These are phyloP conservation scores for Leptothorax acervorum DNA, from an alignment of 2,888 invertebrate genomes.

Conservation along the genomic window DNA sequence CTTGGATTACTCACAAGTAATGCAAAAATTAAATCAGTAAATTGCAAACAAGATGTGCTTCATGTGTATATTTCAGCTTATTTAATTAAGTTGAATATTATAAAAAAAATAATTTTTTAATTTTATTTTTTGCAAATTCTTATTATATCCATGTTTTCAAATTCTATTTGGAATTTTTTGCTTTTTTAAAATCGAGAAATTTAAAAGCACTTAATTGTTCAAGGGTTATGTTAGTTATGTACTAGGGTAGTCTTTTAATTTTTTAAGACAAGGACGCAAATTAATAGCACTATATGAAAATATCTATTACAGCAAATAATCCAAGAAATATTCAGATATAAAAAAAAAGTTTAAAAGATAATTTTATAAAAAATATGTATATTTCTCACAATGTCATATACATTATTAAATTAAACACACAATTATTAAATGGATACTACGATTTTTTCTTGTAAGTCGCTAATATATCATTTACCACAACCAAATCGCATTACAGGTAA, in stretches of 20 bases:
- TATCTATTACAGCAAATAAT: conserved; percentile 1
- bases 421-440: background rate
- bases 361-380: background rate
- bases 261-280: background rate
- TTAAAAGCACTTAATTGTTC: background rate
- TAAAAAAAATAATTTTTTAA: background rate
- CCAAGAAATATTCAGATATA: background rate
- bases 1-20: background rate
- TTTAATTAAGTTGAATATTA: background rate
- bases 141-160: background rate
- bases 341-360: background rate
- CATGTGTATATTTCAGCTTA: background rate
- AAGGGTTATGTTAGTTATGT: background rate
- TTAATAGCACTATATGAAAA: background rate
- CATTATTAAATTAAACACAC: background rate
- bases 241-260: background rate
- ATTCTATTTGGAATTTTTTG: background rate
- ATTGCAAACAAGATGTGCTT: background rate
- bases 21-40: background rate
- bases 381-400: background rate
- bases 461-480: conserved; percentile 4
- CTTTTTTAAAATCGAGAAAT: no score
- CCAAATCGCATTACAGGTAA: conserved; percentile 33
- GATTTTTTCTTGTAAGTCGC: background rate
- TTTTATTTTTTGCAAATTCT: background rate